Conservation (phyloP, 2,888 invertebrate species). For the Lapara coniferarum region DNA sequence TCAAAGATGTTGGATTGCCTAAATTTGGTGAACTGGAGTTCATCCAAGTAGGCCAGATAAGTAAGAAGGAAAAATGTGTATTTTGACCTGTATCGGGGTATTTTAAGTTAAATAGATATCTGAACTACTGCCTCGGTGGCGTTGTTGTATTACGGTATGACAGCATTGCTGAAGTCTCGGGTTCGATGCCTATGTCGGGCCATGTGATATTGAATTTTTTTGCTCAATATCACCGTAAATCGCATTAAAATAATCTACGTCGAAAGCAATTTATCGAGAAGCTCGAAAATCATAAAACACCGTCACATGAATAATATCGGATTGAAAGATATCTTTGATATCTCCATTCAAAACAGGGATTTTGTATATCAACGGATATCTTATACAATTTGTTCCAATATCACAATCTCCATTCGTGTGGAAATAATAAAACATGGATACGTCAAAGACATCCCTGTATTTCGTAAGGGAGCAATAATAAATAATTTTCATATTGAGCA, state of each 20-base stretch:
- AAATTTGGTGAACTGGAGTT: not conserved
- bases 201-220: too few species aligned
- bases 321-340: not conserved
- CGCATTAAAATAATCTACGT: too few species aligned
- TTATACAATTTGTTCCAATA: conserved; percentile 1
- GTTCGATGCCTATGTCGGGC: too few species aligned
- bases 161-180: too few species aligned
- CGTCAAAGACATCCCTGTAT: not conserved
- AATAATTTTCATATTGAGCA: not conserved
- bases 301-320: not conserved
- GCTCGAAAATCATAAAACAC: too few species aligned
- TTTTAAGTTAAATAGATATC: too few species aligned
- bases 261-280: too few species aligned
- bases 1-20: not conserved
- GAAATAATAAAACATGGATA: conserved; percentile 1
- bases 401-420: not conserved
- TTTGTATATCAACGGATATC: not conserved
- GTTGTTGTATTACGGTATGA: too few species aligned
- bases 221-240: too few species aligned
- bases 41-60: not conserved
- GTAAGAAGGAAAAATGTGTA: not conserved
- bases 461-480: not conserved
- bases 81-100: not conserved
- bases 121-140: too few species aligned
- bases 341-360: not conserved